Evolutionary conservation across 2,113 vertebrate genomes (phyloP).

Genomic region (Tragelaphus strepsiceros): DNA sequence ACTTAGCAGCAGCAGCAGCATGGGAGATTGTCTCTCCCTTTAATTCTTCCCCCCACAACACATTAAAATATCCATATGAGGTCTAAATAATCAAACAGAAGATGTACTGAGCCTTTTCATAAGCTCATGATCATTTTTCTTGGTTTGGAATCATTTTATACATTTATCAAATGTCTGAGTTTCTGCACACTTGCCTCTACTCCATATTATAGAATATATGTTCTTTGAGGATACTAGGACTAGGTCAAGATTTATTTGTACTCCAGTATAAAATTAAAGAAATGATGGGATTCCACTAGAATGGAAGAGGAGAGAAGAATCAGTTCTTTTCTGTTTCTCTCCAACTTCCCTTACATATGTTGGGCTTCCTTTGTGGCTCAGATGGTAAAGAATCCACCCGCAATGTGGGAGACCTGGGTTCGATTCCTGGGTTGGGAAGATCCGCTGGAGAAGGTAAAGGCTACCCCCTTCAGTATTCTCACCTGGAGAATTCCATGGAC

Average conservation of each 20-base stretch:
- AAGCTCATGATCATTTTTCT: neutral
- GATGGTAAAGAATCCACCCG: neutral
- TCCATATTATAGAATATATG: neutral
- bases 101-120: neutral
- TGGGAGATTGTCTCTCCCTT: neutral
- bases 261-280: neutral
- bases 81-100: neutral
- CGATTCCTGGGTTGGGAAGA: neutral
- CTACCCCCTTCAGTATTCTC: neutral
- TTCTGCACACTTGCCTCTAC: neutral
- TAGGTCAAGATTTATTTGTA: neutral
- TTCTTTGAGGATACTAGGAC: neutral
- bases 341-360: neutral
- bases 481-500: neutral
- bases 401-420: neutral
- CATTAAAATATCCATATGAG: neutral
- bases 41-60: neutral
- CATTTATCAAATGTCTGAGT: neutral
- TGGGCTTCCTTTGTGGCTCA: neutral
- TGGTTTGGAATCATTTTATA: neutral
- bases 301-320: neutral
- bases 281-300: neutral
- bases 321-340: neutral
- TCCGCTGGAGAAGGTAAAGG: neutral
- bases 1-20: no score